Percentiles rank a stretch among this genome's conserved stretches.
phyloP scores from a whole-genome alignment of 2,888 invertebrate species.

The Agrochola lota region DNA sequence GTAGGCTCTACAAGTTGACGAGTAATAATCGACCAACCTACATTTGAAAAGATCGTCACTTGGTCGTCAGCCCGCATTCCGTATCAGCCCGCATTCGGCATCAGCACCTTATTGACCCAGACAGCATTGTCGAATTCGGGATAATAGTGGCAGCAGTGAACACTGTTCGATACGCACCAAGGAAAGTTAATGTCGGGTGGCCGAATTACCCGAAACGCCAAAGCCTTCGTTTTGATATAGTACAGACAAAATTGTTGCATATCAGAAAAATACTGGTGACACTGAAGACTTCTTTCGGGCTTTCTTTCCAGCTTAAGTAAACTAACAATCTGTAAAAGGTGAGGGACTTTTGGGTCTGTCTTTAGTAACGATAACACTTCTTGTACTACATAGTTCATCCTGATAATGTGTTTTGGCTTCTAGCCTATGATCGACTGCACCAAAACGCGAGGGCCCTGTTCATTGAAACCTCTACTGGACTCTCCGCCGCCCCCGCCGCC shows the following conservation, averaged over 20 bases:
- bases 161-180: background rate
- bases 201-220: background rate
- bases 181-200: background rate
- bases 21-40: too few species aligned
- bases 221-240: background rate
- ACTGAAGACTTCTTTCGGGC: too few species aligned
- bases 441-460: slow-evolving; percentile 77
- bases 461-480: slow-evolving; percentile 70
- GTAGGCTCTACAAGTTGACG: too few species aligned
- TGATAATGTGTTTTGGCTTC: slow-evolving; percentile 55
- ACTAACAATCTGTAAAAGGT: slow-evolving; percentile 23
- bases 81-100: background rate
- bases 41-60: too few species aligned
- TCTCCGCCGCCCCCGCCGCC: slow-evolving; percentile 82
- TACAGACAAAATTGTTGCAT: background rate
- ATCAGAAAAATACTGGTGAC: background rate
- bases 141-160: background rate
- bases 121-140: background rate
- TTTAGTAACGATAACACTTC: background rate
- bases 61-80: background rate
- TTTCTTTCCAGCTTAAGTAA: background rate
- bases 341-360: background rate
- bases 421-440: slow-evolving; percentile 85
- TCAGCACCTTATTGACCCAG: background rate
- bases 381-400: background rate